These are phyloP conservation scores for Poeciliopsis retropinna DNA, from an alignment of 2,113 vertebrate species.

Conservation along the genomic window DNA sequence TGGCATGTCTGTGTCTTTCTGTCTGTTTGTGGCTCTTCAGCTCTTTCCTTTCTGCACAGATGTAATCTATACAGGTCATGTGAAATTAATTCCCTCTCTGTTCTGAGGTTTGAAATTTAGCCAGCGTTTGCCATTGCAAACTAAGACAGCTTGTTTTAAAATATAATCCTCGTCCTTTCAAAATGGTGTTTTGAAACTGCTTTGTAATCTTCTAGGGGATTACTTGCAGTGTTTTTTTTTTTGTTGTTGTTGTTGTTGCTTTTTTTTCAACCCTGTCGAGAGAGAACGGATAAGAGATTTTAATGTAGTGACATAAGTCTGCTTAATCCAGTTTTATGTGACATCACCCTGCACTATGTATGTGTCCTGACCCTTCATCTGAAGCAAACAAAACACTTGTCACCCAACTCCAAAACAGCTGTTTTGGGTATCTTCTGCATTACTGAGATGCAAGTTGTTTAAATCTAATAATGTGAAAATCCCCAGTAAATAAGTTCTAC, in stretches of 20 bases:
- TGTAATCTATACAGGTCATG: conserved; percentile 69
- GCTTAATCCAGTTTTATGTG: neutral
- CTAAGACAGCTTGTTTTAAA: conserved; percentile 53
- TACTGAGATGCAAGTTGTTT: neutral
- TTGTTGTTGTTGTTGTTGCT: too few species aligned
- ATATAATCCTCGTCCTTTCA: conserved; percentile 59
- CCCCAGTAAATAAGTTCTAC: neutral
- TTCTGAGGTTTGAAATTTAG: conserved; percentile 58
- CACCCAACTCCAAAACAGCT: neutral
- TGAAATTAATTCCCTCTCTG: conserved; percentile 60
- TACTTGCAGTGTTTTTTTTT: conserved; percentile 37
- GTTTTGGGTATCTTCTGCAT: neutral
- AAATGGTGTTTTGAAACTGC: conserved; percentile 50
- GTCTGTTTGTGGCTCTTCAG: conserved; percentile 13
- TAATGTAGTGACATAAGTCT: conserved; percentile 6
- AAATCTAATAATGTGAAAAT: neutral
- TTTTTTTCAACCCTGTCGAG: neutral
- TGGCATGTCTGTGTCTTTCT: conserved; percentile 16
- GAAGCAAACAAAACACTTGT: neutral
- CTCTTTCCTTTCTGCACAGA: conserved; percentile 42
- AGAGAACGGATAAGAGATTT: conserved; percentile 9
- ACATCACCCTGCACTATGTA: neutral
- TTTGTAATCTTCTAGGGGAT: conserved; percentile 66
- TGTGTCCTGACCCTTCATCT: neutral
- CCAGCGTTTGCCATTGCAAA: conserved; percentile 34